phyloP scores from a whole-genome alignment of 2,113 vertebrate genomes.

The Machaerirhynchus nigripectus region DNA sequence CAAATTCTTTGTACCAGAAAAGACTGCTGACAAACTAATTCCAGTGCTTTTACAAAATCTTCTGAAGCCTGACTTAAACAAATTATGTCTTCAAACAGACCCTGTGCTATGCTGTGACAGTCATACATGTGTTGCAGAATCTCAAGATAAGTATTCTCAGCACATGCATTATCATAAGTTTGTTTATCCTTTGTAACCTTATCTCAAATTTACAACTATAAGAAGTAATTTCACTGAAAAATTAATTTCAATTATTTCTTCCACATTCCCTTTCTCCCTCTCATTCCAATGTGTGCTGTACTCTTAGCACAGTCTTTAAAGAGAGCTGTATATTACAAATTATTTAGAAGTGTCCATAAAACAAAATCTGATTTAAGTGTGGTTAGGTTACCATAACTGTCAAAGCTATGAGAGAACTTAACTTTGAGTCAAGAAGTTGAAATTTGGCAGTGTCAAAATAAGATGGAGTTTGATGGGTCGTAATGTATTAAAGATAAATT shows the following conservation, averaged over 20 bases:
- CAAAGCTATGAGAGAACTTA: background rate
- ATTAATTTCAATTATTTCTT: background rate
- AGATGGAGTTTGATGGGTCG: background rate
- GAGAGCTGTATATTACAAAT: background rate
- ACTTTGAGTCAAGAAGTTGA: background rate
- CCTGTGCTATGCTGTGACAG: background rate
- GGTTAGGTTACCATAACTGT: background rate
- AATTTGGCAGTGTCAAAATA: background rate
- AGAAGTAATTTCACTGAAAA: background rate
- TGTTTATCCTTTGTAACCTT: background rate
- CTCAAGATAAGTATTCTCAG: background rate
- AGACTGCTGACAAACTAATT: background rate
- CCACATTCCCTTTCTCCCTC: background rate
- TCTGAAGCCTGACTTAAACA: background rate
- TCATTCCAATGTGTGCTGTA: background rate
- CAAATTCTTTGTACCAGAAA: background rate
- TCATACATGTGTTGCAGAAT: background rate
- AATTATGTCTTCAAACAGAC: background rate
- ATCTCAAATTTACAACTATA: background rate
- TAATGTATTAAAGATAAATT: background rate
- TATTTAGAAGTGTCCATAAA: background rate
- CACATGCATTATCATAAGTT: background rate
- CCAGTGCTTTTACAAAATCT: background rate
- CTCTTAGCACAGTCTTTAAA: background rate
- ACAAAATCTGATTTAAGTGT: background rate